phyloP scores from a whole-genome alignment of 1,140 invertebrate species.

The Melitaea cinxia region DNA sequence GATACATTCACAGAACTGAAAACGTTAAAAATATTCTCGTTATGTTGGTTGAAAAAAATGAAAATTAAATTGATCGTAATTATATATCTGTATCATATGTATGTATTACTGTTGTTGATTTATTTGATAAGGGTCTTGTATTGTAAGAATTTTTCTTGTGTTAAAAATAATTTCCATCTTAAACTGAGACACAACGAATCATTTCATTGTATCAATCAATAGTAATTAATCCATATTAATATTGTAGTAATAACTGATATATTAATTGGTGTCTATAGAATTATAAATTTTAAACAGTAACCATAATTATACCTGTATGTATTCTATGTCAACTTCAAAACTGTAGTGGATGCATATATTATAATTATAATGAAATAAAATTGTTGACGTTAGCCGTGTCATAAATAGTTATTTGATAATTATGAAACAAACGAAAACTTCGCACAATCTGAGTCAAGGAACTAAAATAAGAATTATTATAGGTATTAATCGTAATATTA shows the following conservation, averaged over 20 bases:
- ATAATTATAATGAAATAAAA: constrained; percentile 50
- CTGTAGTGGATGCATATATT: constrained; percentile 58
- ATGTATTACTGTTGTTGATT: constrained; percentile 73
- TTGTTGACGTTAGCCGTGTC: constrained; percentile 66
- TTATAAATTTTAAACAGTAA: constrained; percentile 53
- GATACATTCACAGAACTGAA: constrained; percentile 80
- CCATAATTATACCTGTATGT: constrained; percentile 47
- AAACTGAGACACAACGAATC: constrained; percentile 65
- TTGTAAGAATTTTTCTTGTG: constrained; percentile 50
- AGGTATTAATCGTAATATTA: constrained; percentile 57
- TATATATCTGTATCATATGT: constrained; percentile 74
- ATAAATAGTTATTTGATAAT: constrained; percentile 62
- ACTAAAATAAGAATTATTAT: constrained; percentile 72
- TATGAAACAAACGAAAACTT: constrained; percentile 70
- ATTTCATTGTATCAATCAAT: constrained; percentile 40
- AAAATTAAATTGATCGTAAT: constrained; percentile 63
- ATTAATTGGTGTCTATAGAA: constrained; percentile 78
- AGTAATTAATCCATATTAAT: constrained; percentile 44
- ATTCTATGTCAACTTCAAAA: constrained; percentile 55
- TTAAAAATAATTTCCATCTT: constrained; percentile 42
- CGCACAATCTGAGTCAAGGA: constrained; percentile 77
- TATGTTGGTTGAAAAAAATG: constrained; percentile 71
- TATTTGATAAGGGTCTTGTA: constrained; percentile 71
- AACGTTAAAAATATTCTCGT: constrained; percentile 78
- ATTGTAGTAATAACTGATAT: constrained; percentile 51